Evolutionary conservation across 2,113 vertebrate genomes (phyloP).

Genomic region (Phyllopteryx taeniolatus): DNA sequence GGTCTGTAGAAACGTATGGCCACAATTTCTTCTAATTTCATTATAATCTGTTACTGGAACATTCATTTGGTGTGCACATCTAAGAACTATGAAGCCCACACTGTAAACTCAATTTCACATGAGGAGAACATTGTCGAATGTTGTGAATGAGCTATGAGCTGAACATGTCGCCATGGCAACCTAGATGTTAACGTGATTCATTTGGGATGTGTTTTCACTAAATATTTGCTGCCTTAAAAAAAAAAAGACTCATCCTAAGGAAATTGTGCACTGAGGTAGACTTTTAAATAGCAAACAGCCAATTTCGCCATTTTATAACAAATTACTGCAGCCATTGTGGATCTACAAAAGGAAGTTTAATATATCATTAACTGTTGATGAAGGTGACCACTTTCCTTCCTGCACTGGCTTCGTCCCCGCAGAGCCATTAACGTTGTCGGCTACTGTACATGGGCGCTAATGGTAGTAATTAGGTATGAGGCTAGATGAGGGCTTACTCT

Average conservation of each 20-base stretch:
- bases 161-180: background rate
- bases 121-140: background rate
- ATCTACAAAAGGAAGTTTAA: slow-evolving; percentile 43
- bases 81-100: background rate
- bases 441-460: slow-evolving; percentile 49
- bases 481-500: slow-evolving; percentile 56
- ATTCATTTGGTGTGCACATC: background rate
- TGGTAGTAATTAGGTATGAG: slow-evolving; percentile 61
- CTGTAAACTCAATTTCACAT: background rate
- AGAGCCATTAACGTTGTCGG: background rate
- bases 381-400: slow-evolving; percentile 44
- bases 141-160: background rate
- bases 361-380: slow-evolving; percentile 55
- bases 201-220: slow-evolving; percentile 5
- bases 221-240: slow-evolving; percentile 8
- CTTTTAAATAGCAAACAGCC: slow-evolving; percentile 25
- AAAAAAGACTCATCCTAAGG: slow-evolving; percentile 11
- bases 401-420: slow-evolving; percentile 12
- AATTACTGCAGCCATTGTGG: slow-evolving; percentile 41
- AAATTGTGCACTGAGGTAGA: slow-evolving; percentile 18
- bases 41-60: background rate
- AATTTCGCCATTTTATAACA: slow-evolving; percentile 47
- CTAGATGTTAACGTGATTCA: slow-evolving; percentile 2
- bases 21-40: background rate
- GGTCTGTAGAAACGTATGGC: slow-evolving; percentile 7